Evolutionary conservation across 2,888 invertebrate species (phyloP), one percentile per base, ranked within the genome.

Genomic region (Phanerotoma sp.): DNA sequence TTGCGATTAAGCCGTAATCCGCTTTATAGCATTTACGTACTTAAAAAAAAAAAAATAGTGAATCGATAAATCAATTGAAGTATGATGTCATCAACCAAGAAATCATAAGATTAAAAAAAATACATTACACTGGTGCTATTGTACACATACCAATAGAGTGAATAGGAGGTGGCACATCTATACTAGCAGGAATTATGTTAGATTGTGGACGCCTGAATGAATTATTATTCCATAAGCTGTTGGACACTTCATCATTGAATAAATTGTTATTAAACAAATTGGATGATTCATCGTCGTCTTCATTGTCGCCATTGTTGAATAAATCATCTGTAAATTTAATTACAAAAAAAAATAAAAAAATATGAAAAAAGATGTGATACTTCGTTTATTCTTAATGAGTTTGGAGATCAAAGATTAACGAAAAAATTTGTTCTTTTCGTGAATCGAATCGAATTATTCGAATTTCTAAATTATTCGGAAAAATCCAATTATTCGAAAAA

Each of bases 141-240:
- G 21, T n/a, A 21, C 3, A 35, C 67, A 59, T 66, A 75, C 76
- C 72, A 47, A 74, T 56, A 50, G 62, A 57, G 61, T 63, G 70
- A 37, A 77, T 71, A 18, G 77, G 77, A 13, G 77, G 77, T n/a
- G 77, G 77, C 16, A 73, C 63, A 52, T 77, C 77, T 5, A 70
- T 65, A 57, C 74, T 74, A 35, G 76, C 66, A 40, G 74, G 74
- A 60, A 77, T 72, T 21, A 77, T 71, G 60, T 67, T 75, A 40
- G 62, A 67, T 45, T 72, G 70, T 13, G 66, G 66, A 20, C 67
- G 53, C 51, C 64, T 68, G 22, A 65, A 62, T 6, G 65, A 60
- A 47, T 64, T 67, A 2, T 71, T 63, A 15, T 70, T 71, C 71
- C 72, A 75, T 30, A 67, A 56, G 25, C 64, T 63, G 41, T 60